Conservation (phyloP, 37 sponge, comb jelly and placozoan species). For the Axinella damicornis region DNA sequence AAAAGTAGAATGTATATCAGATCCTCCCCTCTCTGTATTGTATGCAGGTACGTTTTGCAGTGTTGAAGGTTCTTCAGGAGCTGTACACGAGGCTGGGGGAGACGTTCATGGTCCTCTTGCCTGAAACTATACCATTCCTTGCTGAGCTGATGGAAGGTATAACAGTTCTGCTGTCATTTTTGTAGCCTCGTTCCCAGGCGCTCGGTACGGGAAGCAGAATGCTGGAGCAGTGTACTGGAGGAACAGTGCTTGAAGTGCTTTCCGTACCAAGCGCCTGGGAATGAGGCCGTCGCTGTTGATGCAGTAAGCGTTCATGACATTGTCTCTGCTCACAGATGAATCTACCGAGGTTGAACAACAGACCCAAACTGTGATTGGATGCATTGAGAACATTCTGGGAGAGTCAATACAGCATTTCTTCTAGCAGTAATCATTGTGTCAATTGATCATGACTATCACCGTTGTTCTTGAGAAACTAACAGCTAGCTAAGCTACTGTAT, state of each 20-base stretch:
- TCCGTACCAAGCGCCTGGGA: no score
- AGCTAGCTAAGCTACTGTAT: no score
- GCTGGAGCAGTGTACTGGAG: no score
- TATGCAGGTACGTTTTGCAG: constrained; percentile 70
- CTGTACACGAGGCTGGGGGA: constrained; percentile 83
- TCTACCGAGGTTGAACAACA: constrained; percentile 82
- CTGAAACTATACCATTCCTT: constrained; percentile 95
- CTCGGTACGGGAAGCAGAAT: no score
- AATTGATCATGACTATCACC: no score
- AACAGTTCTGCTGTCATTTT: not conserved
- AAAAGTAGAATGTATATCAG: no score
- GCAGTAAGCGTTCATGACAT: no score
- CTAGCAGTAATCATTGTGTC: constrained; percentile 2
- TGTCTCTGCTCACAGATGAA: constrained; percentile 85
- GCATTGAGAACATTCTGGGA: constrained; percentile 85
- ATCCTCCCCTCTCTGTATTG: no score
- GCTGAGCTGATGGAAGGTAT: constrained; percentile 97
- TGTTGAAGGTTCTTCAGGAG: constrained; percentile 68
- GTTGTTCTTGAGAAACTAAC: no score
- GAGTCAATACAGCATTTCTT: constrained; percentile 95
- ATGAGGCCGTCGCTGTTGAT: no score
- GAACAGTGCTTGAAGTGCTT: no score
- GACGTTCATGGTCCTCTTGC: constrained; percentile 83
- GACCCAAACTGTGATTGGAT: constrained; percentile 64
- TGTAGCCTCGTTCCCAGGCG: no score